A percentile compares a stretch with the other conserved stretches of the same genome.
These are phyloP conservation scores for Melanotaenia parkinsoni DNA, from an alignment of 2,797 vertebrate genomes.

Conservation along the genomic window DNA sequence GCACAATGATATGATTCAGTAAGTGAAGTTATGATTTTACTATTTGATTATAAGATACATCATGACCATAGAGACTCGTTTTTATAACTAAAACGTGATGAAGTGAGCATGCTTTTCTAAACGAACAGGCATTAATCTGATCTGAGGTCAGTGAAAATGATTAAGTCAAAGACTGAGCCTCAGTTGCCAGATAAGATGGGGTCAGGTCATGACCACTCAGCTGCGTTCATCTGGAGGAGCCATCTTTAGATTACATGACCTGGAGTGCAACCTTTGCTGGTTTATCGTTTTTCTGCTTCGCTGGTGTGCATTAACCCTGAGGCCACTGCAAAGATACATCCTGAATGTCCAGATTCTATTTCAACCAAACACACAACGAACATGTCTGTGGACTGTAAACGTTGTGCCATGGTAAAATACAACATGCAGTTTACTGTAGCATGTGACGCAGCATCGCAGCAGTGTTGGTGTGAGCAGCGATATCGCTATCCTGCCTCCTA, in stretches of 20 bases:
- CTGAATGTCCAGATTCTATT: conserved; percentile 31
- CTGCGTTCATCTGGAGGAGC: conserved; percentile 25
- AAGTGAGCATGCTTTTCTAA: not conserved
- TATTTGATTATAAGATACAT: no score
- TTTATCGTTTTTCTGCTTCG: conserved; percentile 39
- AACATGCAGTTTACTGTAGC: no score
- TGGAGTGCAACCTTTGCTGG: conserved; percentile 24
- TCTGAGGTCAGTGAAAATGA: conserved; percentile 14
- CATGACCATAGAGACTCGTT: not conserved
- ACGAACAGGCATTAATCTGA: conserved; percentile 5
- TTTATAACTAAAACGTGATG: not conserved
- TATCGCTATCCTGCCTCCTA: no score
- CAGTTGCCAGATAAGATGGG: conserved; percentile 24
- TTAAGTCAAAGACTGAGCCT: conserved; percentile 11
- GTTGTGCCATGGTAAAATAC: no score
- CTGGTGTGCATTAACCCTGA: conserved; percentile 24
- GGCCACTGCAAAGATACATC: not conserved
- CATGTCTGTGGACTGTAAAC: no score
- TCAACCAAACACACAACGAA: not conserved
- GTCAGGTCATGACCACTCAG: conserved; percentile 36
- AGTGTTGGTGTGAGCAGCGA: no score
- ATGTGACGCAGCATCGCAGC: no score
- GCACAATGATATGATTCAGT: no score
- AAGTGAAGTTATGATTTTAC: no score
- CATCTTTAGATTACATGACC: conserved; percentile 51